These are phyloP conservation scores for Pollicipes pollicipes DNA, from an alignment of 1,140 invertebrate species.

Conservation along the genomic window DNA sequence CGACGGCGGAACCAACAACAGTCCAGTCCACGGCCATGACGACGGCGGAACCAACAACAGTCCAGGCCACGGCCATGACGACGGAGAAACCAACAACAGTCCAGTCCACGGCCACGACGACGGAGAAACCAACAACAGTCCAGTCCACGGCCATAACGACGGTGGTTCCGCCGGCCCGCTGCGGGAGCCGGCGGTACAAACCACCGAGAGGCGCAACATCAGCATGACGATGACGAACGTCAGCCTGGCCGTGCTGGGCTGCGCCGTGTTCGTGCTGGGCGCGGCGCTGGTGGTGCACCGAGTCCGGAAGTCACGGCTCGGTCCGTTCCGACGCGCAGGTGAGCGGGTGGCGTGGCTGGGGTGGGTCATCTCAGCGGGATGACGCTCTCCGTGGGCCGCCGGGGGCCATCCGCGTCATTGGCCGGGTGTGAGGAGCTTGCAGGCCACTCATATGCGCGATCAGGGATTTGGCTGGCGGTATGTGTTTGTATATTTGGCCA, in stretches of 20 bases:
- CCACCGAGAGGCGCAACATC: neutral
- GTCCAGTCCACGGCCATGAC: neutral
- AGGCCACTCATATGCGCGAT: too few species aligned
- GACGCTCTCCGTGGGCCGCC: too few species aligned
- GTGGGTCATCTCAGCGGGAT: too few species aligned
- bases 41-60: neutral
- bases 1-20: neutral
- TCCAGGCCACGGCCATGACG: too few species aligned
- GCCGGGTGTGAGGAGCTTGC: too few species aligned
- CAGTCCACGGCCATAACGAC: slow-evolving; percentile 2
- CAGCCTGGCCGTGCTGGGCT: neutral
- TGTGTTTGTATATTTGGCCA: too few species aligned
- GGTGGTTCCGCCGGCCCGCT: neutral
- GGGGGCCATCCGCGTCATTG: too few species aligned
- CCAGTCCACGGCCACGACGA: neutral
- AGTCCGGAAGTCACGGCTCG: too few species aligned
- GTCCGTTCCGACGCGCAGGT: too few species aligned
- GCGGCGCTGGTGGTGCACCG: neutral
- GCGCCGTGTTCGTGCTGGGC: neutral
- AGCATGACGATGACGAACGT: neutral
- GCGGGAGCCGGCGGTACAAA: too few species aligned
- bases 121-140: neutral
- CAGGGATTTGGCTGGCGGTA: too few species aligned
- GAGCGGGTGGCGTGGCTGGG: too few species aligned
- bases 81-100: neutral